Percentiles rank a stretch among this genome's conserved stretches.
Conservation (phyloP, 2,888 invertebrate genomes). For the Brenthis ino region DNA sequence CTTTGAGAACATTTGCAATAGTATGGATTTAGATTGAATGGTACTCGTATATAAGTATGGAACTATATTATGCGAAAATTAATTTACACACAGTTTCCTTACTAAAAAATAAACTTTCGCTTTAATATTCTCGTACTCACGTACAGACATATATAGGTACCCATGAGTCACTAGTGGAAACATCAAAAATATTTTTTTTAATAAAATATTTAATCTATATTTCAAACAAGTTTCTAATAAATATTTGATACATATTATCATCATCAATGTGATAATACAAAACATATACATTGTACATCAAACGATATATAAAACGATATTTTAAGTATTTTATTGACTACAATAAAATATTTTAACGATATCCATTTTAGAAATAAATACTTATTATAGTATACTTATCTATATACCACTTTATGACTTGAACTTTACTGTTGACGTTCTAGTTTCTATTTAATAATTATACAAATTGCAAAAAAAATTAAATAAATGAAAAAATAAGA, state of each 20-base stretch:
- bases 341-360: background rate
- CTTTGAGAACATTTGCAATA: constrained; percentile 45
- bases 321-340: background rate
- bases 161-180: constrained; percentile 1
- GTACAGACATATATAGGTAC: background rate
- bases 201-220: background rate
- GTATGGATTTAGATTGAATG: constrained; percentile 36
- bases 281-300: background rate
- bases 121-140: background rate
- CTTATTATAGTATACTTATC: background rate
- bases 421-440: background rate
- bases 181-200: background rate
- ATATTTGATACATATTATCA: background rate
- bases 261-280: background rate
- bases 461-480: too few relatives aligned
- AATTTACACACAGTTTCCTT: background rate
- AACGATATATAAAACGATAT: background rate
- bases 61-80: background rate
- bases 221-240: constrained; percentile 3
- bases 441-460: too few relatives aligned
- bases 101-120: background rate
- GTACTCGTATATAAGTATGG: constrained; percentile 1
- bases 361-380: too few relatives aligned
- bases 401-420: background rate
- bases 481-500: too few relatives aligned